phyloP scores from a whole-genome alignment of 2,888 invertebrate species.

The Scaptomyza flava region DNA sequence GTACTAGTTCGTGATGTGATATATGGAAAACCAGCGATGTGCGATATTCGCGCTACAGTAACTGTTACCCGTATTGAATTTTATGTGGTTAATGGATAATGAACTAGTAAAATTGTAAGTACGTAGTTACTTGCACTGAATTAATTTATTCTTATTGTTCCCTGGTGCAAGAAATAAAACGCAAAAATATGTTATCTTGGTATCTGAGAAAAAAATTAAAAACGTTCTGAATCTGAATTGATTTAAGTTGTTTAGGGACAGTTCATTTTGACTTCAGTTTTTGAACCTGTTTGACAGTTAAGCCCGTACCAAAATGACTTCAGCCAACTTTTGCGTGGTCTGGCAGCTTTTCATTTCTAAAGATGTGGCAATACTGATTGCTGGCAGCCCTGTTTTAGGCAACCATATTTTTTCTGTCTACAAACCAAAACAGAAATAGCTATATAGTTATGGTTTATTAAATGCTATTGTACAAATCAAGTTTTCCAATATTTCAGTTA shows the following conservation, averaged over 20 bases:
- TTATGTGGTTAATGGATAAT: neutral
- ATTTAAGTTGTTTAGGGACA: too few relatives aligned
- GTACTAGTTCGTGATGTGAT: conserved; percentile 8
- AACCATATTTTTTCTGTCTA: conserved; percentile 70
- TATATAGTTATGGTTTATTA: conserved; percentile 44
- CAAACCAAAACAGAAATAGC: conserved; percentile 63
- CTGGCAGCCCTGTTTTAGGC: conserved; percentile 54
- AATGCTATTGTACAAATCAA: conserved; percentile 44
- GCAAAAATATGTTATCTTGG: too few relatives aligned
- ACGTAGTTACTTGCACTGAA: neutral
- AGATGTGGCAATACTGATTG: conserved; percentile 27
- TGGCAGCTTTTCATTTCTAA: conserved; percentile 4
- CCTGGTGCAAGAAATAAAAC: too few relatives aligned
- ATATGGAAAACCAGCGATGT: neutral
- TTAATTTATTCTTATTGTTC: too few relatives aligned
- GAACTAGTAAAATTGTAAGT: neutral
- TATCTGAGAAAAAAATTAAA: too few relatives aligned
- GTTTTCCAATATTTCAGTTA: conserved; percentile 42
- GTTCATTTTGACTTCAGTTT: too few relatives aligned
- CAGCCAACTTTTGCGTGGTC: neutral
- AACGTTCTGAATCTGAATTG: too few relatives aligned
- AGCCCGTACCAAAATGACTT: neutral
- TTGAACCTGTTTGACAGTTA: too few relatives aligned
- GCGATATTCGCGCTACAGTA: conserved; percentile 3
- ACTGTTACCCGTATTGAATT: conserved; percentile 1